phyloP scores from a whole-genome alignment of 2,797 vertebrate species.

The Hydrolagus colliei region DNA sequence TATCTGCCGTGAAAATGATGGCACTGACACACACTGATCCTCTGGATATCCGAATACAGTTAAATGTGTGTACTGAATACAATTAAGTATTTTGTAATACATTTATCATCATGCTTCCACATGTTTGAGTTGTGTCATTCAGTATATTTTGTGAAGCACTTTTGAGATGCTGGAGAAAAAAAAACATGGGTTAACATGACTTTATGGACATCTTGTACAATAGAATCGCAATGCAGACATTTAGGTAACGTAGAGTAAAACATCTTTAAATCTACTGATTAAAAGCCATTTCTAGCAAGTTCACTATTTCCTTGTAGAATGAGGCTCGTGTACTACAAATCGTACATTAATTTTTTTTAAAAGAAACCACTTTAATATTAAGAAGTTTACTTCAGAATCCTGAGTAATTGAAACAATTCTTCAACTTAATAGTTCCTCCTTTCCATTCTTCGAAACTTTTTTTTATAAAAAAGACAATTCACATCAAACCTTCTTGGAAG shows the following conservation, averaged over 20 bases:
- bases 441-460: not conserved
- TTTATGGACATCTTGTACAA: no score
- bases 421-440: not conserved
- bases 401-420: constrained; percentile 19
- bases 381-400: not conserved
- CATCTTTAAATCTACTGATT: constrained; percentile 19
- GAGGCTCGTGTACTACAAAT: not conserved
- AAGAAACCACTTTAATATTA: not conserved
- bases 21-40: no score
- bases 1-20: no score
- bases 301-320: not conserved
- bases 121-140: no score
- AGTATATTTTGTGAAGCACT: no score
- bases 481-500: not conserved
- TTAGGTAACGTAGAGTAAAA: not conserved
- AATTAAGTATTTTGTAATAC: no score
- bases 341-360: not conserved
- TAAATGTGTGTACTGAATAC: no score
- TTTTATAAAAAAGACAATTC: not conserved
- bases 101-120: no score
- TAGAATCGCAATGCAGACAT: no score
- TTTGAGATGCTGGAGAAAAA: no score
- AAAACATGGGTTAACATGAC: no score
- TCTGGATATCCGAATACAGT: no score
- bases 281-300: not conserved